Evolutionary conservation across 2,797 vertebrate genomes (phyloP).

Genomic region (Hydrolagus colliei): DNA sequence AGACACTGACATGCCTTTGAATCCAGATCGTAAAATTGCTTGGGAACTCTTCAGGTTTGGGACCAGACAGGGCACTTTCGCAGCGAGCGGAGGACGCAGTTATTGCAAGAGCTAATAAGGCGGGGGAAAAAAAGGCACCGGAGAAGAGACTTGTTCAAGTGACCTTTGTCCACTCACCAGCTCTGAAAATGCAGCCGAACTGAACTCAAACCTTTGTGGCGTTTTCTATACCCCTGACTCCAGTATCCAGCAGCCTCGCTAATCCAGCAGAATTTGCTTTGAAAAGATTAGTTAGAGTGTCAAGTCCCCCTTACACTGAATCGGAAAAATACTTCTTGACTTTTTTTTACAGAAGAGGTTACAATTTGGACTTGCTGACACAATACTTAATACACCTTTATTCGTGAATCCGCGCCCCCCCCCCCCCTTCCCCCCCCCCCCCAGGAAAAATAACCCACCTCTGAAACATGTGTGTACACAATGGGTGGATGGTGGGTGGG

Average conservation of each 20-base stretch:
- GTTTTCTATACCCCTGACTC: constrained; percentile 26
- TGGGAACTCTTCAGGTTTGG: neutral
- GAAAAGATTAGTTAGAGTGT: constrained; percentile 22
- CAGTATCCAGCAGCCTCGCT: constrained; percentile 20
- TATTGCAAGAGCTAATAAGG: neutral
- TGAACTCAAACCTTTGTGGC: constrained; percentile 27
- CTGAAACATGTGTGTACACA: too few relatives aligned
- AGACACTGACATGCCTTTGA: neutral
- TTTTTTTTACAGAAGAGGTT: neutral
- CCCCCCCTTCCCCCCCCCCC: neutral
- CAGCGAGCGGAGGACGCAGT: neutral
- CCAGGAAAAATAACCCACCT: too few relatives aligned
- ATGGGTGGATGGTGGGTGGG: too few relatives aligned
- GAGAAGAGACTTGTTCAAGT: constrained; percentile 19
- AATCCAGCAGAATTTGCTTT: constrained; percentile 31
- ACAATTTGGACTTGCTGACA: constrained; percentile 5
- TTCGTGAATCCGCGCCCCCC: neutral
- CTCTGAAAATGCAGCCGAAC: constrained; percentile 27
- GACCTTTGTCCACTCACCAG: constrained; percentile 24
- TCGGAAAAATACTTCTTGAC: constrained; percentile 21
- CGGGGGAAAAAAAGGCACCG: constrained; percentile 17
- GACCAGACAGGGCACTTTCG: neutral
- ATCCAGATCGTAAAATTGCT: neutral
- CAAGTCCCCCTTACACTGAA: neutral
- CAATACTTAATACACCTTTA: neutral